These are phyloP conservation scores for Pyrrhia umbra DNA, from an alignment of 2,888 invertebrate genomes.

Conservation along the genomic window DNA sequence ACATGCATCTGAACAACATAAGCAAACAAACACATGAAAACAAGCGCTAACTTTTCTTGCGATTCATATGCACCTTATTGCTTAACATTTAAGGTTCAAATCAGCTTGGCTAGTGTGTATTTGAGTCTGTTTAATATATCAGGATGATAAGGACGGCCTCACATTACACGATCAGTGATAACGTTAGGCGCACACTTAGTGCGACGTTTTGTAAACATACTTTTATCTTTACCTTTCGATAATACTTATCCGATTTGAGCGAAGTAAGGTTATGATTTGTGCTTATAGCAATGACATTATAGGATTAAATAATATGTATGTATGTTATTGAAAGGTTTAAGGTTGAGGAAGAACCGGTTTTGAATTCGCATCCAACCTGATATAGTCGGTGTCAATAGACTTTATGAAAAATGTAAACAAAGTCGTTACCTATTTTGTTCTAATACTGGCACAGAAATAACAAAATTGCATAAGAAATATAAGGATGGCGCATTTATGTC, in stretches of 20 bases:
- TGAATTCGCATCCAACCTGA: background rate
- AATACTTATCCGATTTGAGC: slow-evolving; percentile 44
- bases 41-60: slow-evolving; percentile 7
- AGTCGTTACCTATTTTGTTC: too few species aligned
- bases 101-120: background rate
- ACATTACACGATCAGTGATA: slow-evolving; percentile 60
- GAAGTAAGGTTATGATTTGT: slow-evolving; percentile 53
- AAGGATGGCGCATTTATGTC: too few species aligned
- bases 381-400: too few species aligned
- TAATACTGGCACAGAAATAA: too few species aligned
- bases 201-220: slow-evolving; percentile 62
- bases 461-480: too few species aligned
- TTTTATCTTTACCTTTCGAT: slow-evolving; percentile 60
- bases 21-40: slow-evolving; percentile 20
- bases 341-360: background rate
- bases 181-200: slow-evolving; percentile 60
- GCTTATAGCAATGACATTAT: slow-evolving; percentile 5
- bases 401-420: too few species aligned
- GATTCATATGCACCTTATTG: background rate
- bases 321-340: background rate
- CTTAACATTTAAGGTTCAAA: background rate
- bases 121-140: slow-evolving; percentile 40
- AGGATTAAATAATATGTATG: background rate
- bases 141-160: slow-evolving; percentile 50
- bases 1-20: slow-evolving; percentile 35